Percentiles rank a stretch among this genome's conserved stretches.
Conservation (phyloP, 2,888 invertebrate species). For the Venustoraphidia nigricollis region DNA sequence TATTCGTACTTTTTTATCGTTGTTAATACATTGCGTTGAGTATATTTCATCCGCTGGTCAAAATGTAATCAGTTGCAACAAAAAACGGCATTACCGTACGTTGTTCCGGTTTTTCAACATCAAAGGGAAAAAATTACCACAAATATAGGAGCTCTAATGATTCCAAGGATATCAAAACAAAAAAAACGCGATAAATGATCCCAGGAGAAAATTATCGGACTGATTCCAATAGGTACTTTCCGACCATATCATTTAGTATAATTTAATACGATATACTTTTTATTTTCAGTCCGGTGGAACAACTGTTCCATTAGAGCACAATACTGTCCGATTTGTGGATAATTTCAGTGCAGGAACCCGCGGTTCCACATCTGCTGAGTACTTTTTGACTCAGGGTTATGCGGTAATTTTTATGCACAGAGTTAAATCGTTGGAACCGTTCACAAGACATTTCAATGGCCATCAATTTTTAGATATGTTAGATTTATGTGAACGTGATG, state of each 20-base stretch:
- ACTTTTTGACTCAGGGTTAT: slow-evolving; percentile 77
- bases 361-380: slow-evolving; percentile 90
- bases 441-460: slow-evolving; percentile 69
- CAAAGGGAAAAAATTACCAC: too few relatives aligned
- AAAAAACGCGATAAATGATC: not conserved
- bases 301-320: slow-evolving; percentile 89
- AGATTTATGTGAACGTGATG: slow-evolving; percentile 44
- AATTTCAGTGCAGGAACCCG: slow-evolving; percentile 96
- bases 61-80: too few relatives aligned
- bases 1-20: too few relatives aligned
- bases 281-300: slow-evolving; percentile 81
- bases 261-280: slow-evolving; percentile 5
- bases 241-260: too few relatives aligned
- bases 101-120: too few relatives aligned
- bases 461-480: slow-evolving; percentile 69
- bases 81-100: too few relatives aligned
- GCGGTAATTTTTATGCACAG: slow-evolving; percentile 90
- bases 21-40: too few relatives aligned
- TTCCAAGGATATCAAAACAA: not conserved
- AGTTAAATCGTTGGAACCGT: slow-evolving; percentile 80
- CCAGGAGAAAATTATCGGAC: too few relatives aligned
- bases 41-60: too few relatives aligned
- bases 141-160: not conserved
- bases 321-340: slow-evolving; percentile 95
- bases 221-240: too few relatives aligned